Evolutionary conservation across 2,797 vertebrate genomes (phyloP).

Genomic region (Gouania willdenowi): DNA sequence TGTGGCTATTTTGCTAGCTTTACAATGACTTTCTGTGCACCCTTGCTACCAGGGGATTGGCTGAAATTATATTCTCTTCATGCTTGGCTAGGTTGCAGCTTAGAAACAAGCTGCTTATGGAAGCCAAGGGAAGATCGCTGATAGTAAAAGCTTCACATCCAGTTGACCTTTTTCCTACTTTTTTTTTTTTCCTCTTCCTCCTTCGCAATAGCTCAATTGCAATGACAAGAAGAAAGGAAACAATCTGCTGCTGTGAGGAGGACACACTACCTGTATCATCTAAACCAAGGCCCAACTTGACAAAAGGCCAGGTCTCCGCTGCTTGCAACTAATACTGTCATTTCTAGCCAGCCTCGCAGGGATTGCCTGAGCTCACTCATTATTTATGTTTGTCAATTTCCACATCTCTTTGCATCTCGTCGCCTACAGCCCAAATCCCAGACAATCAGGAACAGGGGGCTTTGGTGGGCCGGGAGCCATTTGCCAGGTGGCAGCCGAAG

Average conservation of each 20-base stretch:
- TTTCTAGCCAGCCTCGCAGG: constrained; percentile 45
- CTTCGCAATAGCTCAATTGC: constrained; percentile 70
- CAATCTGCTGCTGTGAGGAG: constrained; percentile 61
- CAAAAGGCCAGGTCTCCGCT: constrained; percentile 44
- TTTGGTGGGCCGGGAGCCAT: constrained; percentile 6
- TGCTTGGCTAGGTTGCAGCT: constrained; percentile 91
- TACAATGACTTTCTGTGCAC: constrained; percentile 80
- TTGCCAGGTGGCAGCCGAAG: constrained; percentile 20
- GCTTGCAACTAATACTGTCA: constrained; percentile 46
- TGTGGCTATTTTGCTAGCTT: constrained; percentile 77
- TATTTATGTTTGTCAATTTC: constrained; percentile 57
- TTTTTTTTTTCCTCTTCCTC: constrained; percentile 33
- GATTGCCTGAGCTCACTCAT: constrained; percentile 47
- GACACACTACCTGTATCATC: constrained; percentile 61
- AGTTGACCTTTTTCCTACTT: constrained; percentile 83
- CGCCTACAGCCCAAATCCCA: constrained; percentile 34
- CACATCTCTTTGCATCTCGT: constrained; percentile 52
- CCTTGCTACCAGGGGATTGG: constrained; percentile 83
- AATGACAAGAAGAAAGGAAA: constrained; percentile 71
- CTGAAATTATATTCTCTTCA: constrained; percentile 98
- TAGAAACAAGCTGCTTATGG: constrained; percentile 88
- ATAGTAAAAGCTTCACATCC: constrained; percentile 94
- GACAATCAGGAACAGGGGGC: constrained; percentile 22
- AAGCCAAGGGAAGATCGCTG: constrained; percentile 86
- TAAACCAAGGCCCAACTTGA: constrained; percentile 46